Percentiles rank a stretch among this genome's conserved stretches.
Conservation (phyloP, 2,113 vertebrate species). For the Neofelis nebulosa region DNA sequence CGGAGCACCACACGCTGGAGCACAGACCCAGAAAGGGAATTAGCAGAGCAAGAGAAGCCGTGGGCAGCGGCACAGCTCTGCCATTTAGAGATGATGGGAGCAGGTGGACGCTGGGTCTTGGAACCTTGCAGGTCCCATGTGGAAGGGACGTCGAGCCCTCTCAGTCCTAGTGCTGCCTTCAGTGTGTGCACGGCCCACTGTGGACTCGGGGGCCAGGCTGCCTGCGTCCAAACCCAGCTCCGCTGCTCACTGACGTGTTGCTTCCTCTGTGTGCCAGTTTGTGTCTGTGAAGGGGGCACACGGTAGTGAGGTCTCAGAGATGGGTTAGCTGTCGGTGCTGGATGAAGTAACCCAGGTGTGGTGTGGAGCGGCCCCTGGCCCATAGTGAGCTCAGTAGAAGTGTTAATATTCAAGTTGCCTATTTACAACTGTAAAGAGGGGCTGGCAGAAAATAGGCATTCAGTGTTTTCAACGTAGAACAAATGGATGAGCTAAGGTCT, state of each 20-base stretch:
- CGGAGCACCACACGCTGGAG: too few relatives aligned
- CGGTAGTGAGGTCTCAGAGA: accelerated
- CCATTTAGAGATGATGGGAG: not conserved
- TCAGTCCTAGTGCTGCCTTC: too few relatives aligned
- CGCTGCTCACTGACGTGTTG: accelerated
- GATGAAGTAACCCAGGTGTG: not conserved
- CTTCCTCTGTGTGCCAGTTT: not conserved
- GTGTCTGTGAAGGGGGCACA: not conserved
- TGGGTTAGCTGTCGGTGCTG: accelerated
- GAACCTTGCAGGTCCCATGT: not conserved
- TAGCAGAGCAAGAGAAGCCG: not conserved
- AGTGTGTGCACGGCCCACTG: accelerated
- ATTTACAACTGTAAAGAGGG: not conserved
- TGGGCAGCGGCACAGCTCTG: accelerated
- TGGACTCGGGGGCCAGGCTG: not conserved
- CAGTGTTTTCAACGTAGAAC: not conserved
- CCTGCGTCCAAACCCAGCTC: not conserved
- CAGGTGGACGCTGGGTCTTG: not conserved
- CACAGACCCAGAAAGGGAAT: accelerated
- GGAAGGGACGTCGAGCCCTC: not conserved
- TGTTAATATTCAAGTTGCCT: not conserved
- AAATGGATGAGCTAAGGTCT: not conserved
- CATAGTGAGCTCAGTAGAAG: not conserved
- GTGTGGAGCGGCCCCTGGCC: not conserved
- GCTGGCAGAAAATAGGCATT: not conserved